phyloP scores from a whole-genome alignment of 1,140 invertebrate genomes.

The Pentalonia nigronervosa region DNA sequence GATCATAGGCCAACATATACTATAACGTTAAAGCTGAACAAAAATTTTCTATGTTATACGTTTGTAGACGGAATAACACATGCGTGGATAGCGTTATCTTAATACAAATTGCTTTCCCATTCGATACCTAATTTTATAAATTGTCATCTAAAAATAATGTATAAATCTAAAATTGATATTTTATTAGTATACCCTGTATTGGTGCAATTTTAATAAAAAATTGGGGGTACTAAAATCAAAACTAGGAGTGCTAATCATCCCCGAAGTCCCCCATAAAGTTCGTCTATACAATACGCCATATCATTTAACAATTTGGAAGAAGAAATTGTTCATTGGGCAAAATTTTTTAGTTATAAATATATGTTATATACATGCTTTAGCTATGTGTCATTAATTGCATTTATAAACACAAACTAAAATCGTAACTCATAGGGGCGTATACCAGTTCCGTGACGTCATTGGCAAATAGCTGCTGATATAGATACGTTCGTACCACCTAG shows the following conservation, averaged over 20 bases:
- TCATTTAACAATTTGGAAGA: neutral
- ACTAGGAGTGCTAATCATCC: too few relatives aligned
- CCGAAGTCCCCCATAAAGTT: too few relatives aligned
- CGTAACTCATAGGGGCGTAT: constrained; percentile 25
- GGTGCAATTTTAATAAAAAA: too few relatives aligned
- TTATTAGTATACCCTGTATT: neutral
- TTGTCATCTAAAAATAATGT: neutral
- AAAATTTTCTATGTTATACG: neutral
- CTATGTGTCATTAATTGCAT: constrained; percentile 3
- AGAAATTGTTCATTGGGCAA: neutral
- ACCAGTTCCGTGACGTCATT: neutral
- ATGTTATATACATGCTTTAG: neutral
- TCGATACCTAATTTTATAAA: neutral
- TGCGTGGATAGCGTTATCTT: neutral
- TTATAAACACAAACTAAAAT: constrained; percentile 3
- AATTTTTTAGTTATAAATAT: neutral
- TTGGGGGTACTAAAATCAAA: too few relatives aligned
- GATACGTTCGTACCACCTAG: constrained; percentile 35
- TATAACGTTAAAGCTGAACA: neutral
- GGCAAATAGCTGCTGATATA: neutral
- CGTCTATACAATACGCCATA: neutral
- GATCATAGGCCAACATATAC: too few relatives aligned
- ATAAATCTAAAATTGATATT: neutral
- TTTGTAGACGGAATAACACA: neutral
- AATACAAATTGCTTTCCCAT: neutral